phyloP scores from a whole-genome alignment of 2,113 vertebrate species.

The Chitala chitala region DNA sequence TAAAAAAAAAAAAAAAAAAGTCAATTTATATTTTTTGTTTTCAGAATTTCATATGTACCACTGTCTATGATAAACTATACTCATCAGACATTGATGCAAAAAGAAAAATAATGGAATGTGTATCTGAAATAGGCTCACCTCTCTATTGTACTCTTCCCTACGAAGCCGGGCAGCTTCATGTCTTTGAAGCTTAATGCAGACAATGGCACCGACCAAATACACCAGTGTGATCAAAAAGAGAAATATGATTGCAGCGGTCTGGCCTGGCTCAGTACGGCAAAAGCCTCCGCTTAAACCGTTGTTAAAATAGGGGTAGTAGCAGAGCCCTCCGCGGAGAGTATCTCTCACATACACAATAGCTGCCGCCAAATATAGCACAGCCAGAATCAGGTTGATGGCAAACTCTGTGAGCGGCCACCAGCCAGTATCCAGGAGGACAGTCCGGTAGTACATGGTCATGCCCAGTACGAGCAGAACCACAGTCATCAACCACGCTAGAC shows the following conservation, averaged over 20 bases:
- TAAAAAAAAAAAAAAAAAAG: background rate
- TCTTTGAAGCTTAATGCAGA: constrained; percentile 87
- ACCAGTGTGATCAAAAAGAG: constrained; percentile 78
- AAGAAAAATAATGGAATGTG: no score
- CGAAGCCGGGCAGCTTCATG: constrained; percentile 75
- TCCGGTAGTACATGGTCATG: constrained; percentile 98
- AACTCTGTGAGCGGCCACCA: constrained; percentile 98
- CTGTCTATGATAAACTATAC: no score
- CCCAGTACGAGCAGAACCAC: constrained; percentile 85
- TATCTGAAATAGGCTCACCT: constrained; percentile 73
- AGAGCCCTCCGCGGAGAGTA: constrained; percentile 84
- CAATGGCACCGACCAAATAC: constrained; percentile 79
- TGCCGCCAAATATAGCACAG: constrained; percentile 81
- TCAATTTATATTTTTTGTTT: background rate
- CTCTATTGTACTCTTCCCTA: constrained; percentile 60
- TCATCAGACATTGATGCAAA: no score
- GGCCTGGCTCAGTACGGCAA: constrained; percentile 86
- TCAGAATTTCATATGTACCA: background rate
- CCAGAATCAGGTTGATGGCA: constrained; percentile 76
- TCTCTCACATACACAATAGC: constrained; percentile 86
- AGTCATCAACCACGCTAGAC: constrained; percentile 81
- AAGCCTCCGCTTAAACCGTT: constrained; percentile 74
- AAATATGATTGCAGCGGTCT: constrained; percentile 88
- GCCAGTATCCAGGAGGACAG: constrained; percentile 84
- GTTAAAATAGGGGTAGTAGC: constrained; percentile 80